Base-by-base conservation (phyloP, 2,888 invertebrate genomes). In the Nebria brevicollis region DNA sequence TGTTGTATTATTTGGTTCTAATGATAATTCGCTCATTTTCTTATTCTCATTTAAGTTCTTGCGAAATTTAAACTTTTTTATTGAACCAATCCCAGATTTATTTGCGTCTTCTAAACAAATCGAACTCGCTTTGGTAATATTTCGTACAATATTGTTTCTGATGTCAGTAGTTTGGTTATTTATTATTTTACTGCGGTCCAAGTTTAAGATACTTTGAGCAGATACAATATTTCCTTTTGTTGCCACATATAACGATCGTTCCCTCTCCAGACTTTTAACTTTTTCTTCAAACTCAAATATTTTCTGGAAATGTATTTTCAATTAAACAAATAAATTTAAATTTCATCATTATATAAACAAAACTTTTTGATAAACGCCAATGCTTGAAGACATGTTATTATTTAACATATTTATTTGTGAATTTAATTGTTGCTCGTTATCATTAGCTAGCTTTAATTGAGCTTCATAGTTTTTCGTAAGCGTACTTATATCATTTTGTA, bases 381-480 rank as follows among this genome's bases (percentile, higher is more conserved):
- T 72, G n/a, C 15, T 72, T 34, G 66, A 77, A 73, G 75, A 66
- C 72, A 82, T 42, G 41, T 75, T 70, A 66, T 72, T 64, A 74
- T 74, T 77, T n/a, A 78, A 34, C 77, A 26, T 74, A 66, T 41
- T 73, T 90, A 91, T 87, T 88, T 89, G 89, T 83, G 84, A 88
- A 83, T 90, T 89, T 83, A 87, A 87, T 15, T 84, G 84, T 11
- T 83, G 82, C 82, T 85, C 87, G 64, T 90, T 41, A 75, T 89
- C 88, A 82, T 89, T 88, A 34, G 90, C 86, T 77, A 88, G 86
- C 82, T 87, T 87, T 82, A 89, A 88, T 81, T 89, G 87, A n/a
- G 84, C 83, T 73, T 84, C 74, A 66, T 41, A 78, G 6, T 66
- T 66, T 26, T 7, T 74, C 41, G 65, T 66, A 3, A 78, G 70